Evolutionary conservation across 64 coral and sea anemone genomes (phyloP).

Genomic region (Dendronephthya gigantea): DNA sequence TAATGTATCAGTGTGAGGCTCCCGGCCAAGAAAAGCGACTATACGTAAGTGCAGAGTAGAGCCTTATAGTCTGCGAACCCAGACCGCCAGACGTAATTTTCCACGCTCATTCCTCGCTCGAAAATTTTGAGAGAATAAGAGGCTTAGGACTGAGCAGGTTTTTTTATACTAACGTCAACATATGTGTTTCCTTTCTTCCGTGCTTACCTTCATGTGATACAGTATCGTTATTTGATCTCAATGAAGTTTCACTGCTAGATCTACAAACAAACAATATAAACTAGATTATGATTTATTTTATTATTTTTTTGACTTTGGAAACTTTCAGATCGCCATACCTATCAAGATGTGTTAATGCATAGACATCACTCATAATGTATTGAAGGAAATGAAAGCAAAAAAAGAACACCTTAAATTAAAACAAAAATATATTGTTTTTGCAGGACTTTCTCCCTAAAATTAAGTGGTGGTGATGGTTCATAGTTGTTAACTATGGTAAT

Average conservation of each 20-base stretch:
- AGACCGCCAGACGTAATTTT: no score
- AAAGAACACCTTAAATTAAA: neutral
- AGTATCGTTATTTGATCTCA: neutral
- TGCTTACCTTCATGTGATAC: neutral
- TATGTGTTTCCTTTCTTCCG: neutral
- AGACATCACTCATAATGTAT: neutral
- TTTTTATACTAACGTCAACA: neutral
- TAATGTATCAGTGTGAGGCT: no score
- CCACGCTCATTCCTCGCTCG: no score
- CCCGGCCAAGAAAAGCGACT: no score
- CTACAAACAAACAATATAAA: neutral
- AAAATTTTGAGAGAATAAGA: no score
- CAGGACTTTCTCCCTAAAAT: neutral
- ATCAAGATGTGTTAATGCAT: neutral
- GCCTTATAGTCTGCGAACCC: no score
- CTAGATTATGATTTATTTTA: neutral
- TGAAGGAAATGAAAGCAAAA: conserved; percentile 14
- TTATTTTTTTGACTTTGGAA: neutral
- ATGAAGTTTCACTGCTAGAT: neutral
- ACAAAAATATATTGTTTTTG: neutral
- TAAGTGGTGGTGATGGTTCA: no score
- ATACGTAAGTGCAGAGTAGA: no score
- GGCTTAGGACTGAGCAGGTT: neutral
- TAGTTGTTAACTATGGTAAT: no score
- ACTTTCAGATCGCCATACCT: neutral